These are phyloP conservation scores for Sinotaia quadrata DNA, from an alignment of 2,888 invertebrate species.

Conservation along the genomic window DNA sequence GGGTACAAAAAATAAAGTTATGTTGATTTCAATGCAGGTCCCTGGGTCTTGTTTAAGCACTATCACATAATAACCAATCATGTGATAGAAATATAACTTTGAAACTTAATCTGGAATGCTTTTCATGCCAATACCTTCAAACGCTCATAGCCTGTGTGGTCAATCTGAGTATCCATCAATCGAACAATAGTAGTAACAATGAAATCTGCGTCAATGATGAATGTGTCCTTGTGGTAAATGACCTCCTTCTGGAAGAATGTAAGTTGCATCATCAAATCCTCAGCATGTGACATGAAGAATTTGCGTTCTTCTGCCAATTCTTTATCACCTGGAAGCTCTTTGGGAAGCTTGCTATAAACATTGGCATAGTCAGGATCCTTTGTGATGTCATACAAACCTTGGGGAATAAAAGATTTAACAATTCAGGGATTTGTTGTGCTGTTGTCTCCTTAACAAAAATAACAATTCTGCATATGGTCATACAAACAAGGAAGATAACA, in stretches of 20 bases:
- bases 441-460: no score
- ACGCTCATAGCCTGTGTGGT: conserved; percentile 66
- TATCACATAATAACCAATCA: no score
- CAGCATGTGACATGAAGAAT: conserved; percentile 68
- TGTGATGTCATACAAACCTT: conserved; percentile 68
- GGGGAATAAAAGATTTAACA: no score
- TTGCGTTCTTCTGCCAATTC: conserved; percentile 64
- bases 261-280: conserved; percentile 65
- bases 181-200: conserved; percentile 61
- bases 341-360: conserved; percentile 60
- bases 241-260: conserved; percentile 63
- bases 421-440: no score
- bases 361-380: conserved; percentile 65
- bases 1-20: no score
- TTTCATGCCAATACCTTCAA: conserved; percentile 62
- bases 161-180: conserved; percentile 64
- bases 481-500: no score
- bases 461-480: no score
- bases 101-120: no score
- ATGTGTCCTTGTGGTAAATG: conserved; percentile 61
- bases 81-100: no score
- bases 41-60: no score
- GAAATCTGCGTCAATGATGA: conserved; percentile 66
- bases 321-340: conserved; percentile 58
- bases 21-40: no score